Base-by-base conservation (phyloP, 2,888 invertebrate species). In the Lamellibrachia satsuma region DNA sequence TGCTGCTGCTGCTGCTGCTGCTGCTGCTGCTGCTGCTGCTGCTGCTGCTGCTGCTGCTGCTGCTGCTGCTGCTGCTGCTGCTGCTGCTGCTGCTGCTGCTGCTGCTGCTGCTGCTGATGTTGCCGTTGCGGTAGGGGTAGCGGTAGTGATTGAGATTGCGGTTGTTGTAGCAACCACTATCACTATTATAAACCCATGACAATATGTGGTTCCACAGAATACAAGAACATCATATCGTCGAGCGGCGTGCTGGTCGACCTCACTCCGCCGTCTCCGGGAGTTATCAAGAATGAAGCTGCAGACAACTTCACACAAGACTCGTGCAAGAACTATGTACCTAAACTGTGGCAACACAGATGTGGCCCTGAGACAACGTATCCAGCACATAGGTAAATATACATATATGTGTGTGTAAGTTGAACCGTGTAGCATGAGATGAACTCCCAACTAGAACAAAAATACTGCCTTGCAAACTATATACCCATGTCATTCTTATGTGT, bases 321-420 rank as follows among this genome's bases (percentile, higher is more conserved):
- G 22, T 75, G 75, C 75, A 75, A 22, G 22, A 75, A 75, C 22
- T 75, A 22, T 6, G 22, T 75, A 22, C 75, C n/a, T 11, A 75
- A 22, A 75, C 75, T 11, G 6, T 75, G 75, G 75, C 75, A 75
- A 75, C 75, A 75, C 6, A 75, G 75, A 22, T 75, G 75, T 75
- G 75, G 22, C 75, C 75, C 75, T 75, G 75, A 75, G 22, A 75
- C 75, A n/a, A 75, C 6, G 6, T 22, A 75, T 22, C 75, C 75
- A 75, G n/a, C 75, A 2, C 75, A 94, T 95, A 9, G 93, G 91
- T 90, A 95, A 94, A 75, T 0, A 91, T 95, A 4, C 95, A 94
- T 93, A 95, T 11, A 22, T 4, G 22, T 75, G n/a, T 92, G 1
- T 90, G 93, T 92, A 91, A 1, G 94, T 94, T 52, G 91, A 94